These are phyloP conservation scores for Amazona guildingii DNA, from an alignment of 2,113 vertebrate species.

Conservation along the genomic window DNA sequence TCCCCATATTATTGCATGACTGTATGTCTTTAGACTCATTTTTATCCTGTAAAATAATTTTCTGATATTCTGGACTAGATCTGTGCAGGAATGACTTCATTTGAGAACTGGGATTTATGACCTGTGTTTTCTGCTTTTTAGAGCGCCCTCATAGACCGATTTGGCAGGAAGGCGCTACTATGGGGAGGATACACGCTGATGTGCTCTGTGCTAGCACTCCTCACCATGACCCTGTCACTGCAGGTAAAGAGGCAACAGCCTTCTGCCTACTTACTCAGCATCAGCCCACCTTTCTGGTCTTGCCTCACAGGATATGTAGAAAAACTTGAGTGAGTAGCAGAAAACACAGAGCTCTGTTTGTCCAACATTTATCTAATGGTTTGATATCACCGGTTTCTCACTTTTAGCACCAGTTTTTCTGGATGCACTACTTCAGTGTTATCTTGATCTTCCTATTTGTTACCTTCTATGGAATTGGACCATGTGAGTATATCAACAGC, in stretches of 20 bases:
- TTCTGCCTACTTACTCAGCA: not conserved
- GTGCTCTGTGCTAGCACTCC: constrained; percentile 71
- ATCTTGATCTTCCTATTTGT: constrained; percentile 81
- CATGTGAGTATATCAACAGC: constrained; percentile 66
- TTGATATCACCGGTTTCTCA: not conserved
- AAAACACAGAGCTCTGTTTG: not conserved
- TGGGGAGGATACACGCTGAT: constrained; percentile 79
- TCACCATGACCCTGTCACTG: constrained; percentile 76
- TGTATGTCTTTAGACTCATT: not conserved
- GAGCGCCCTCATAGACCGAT: constrained; percentile 80
- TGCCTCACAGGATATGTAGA: not conserved
- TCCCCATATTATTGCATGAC: not conserved
- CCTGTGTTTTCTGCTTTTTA: not conserved
- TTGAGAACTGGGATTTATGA: not conserved
- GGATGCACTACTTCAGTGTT: constrained; percentile 87
- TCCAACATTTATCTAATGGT: not conserved
- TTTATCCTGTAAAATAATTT: not conserved
- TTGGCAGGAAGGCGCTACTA: constrained; percentile 79
- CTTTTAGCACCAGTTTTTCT: constrained; percentile 70
- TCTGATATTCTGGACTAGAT: not conserved
- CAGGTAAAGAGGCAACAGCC: constrained; percentile 70
- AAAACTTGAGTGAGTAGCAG: not conserved
- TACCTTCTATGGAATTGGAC: constrained; percentile 78
- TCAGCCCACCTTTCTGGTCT: not conserved
- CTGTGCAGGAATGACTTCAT: not conserved